These are phyloP conservation scores for Eueremaeus valkanovi DNA, from an alignment of 2,888 invertebrate species.

Conservation along the genomic window DNA sequence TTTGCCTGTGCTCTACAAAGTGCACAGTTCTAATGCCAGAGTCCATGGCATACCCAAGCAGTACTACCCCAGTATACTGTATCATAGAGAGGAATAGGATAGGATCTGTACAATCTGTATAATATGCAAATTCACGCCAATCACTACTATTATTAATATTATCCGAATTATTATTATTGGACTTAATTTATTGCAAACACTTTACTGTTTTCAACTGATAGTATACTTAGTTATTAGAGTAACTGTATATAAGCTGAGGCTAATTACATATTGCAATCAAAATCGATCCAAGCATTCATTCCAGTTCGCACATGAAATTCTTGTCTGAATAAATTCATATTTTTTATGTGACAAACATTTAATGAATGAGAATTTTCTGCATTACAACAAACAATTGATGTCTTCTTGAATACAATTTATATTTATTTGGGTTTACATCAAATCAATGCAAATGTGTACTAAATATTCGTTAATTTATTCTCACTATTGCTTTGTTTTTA, in stretches of 20 bases:
- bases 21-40: not conserved
- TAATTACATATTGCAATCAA: conserved; percentile 2
- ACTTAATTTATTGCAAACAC: conserved; percentile 34
- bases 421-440: not conserved
- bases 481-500: not conserved
- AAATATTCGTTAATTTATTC: not conserved
- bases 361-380: conserved; percentile 19
- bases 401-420: not conserved
- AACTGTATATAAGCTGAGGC: not conserved
- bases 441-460: not conserved
- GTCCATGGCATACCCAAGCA: not conserved
- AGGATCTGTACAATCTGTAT: too few relatives aligned
- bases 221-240: not conserved
- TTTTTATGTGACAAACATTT: conserved; percentile 11
- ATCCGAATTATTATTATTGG: conserved; percentile 32
- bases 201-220: conserved; percentile 23
- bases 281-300: not conserved
- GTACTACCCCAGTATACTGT: too few relatives aligned
- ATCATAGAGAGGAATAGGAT: too few relatives aligned
- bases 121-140: conserved; percentile 30
- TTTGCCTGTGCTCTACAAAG: not conserved
- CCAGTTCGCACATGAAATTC: not conserved
- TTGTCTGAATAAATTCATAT: conserved; percentile 15
- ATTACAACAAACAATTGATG: not conserved
- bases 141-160: conserved; percentile 34